Conservation (phyloP, 2,888 invertebrate genomes). For the Labia minor region DNA sequence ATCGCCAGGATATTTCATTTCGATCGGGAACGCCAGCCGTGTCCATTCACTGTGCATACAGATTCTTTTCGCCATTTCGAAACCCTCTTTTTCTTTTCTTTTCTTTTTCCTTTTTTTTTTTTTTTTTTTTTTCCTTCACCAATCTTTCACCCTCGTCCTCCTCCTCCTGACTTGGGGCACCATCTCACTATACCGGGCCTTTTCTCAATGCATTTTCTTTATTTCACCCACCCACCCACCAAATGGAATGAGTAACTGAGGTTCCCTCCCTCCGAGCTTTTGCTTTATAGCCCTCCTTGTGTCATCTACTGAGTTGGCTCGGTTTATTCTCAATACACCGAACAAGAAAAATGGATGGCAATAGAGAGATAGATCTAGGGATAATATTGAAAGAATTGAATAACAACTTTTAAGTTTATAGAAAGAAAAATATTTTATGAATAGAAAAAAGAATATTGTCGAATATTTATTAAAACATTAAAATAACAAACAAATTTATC, state of each 20-base stretch:
- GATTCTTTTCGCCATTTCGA: neutral
- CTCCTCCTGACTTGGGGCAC: neutral
- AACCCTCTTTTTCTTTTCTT: too few species aligned
- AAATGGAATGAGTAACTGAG: neutral
- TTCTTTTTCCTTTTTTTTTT: too few species aligned
- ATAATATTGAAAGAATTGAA: neutral
- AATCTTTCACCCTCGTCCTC: too few species aligned
- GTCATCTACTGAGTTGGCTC: neutral
- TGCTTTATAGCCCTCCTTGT: neutral
- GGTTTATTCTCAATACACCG: neutral
- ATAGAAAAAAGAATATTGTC: too few species aligned
- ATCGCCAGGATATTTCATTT: neutral
- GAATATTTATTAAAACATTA: too few species aligned
- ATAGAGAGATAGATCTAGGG: neutral
- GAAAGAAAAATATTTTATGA: neutral
- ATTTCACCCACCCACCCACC: neutral
- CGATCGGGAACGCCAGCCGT: slow-evolving; percentile 13
- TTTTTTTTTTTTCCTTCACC: too few species aligned
- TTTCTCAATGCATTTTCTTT: neutral
- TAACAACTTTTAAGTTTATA: neutral
- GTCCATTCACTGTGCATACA: slow-evolving; percentile 13
- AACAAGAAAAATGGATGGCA: neutral
- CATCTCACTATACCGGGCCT: too few species aligned
- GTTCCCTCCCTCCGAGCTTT: neutral
- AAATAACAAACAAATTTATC: too few species aligned